These are phyloP conservation scores for Babylonia areolata DNA, from an alignment of 1,140 invertebrate genomes.

Conservation along the genomic window DNA sequence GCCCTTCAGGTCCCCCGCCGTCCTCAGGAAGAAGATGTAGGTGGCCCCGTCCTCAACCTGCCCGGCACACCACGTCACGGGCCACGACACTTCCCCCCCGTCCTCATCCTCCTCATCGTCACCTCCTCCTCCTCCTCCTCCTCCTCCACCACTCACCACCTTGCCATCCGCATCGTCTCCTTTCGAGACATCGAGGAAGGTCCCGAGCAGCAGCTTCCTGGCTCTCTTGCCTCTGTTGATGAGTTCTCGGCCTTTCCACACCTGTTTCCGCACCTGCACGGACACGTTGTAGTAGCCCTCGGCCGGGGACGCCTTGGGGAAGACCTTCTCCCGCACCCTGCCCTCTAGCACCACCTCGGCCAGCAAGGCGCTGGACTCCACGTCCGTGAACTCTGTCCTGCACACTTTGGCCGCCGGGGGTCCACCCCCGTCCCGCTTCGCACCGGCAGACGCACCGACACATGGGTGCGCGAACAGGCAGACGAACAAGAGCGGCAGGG, in stretches of 20 bases:
- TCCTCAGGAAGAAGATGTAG: slow-evolving; percentile 34
- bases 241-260: slow-evolving; percentile 34
- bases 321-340: slow-evolving; percentile 17
- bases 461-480: not conserved
- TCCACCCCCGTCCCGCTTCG: not conserved
- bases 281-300: slow-evolving; percentile 34
- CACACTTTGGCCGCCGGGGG: not conserved
- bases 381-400: slow-evolving; percentile 28
- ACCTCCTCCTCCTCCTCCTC: not conserved
- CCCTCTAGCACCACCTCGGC: slow-evolving; percentile 46
- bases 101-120: not conserved
- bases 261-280: slow-evolving; percentile 35
- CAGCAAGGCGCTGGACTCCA: slow-evolving; percentile 36
- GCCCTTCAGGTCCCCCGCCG: slow-evolving; percentile 22
- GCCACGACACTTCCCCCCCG: not conserved
- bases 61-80: not conserved
- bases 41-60: slow-evolving; percentile 24
- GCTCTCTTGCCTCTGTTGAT: slow-evolving; percentile 14
- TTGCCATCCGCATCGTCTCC: not conserved
- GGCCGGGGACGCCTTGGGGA: not conserved
- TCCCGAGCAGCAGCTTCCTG: slow-evolving; percentile 24
- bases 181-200: not conserved
- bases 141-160: too few relatives aligned
- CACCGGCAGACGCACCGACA: slow-evolving; percentile 22
- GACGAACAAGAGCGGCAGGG: not conserved